Evolutionary conservation across 2,888 invertebrate species (phyloP), one percentile per base, ranked within the genome.

Genomic region (Abrostola tripartita): DNA sequence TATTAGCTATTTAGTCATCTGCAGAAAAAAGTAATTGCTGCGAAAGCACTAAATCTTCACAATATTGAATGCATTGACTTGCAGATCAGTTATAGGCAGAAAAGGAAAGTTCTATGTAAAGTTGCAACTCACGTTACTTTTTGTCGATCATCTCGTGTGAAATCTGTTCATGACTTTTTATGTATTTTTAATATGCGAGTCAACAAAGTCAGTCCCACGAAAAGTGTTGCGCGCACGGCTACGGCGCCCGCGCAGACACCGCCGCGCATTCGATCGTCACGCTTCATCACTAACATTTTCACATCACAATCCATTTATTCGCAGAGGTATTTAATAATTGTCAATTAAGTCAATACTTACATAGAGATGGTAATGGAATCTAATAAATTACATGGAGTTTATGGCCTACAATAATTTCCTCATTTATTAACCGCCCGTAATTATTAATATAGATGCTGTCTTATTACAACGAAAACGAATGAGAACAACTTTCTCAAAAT

Each of bases 61-160:
- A 59, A 67, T 61, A 52, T 54, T 55, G 63, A 65, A 68, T 68
- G 51, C 73, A 82, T 84, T 78, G 79, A 85, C 84, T 83, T 79
- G 81, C 77, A 81, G 84, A 90, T 87, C 81, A 84, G 76, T 68
- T 67, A 78, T 74, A 78, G 79, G 74, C 74, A 87, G 91, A 92
- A 92, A 92, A 85, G 76, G 92, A 92, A 93, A 93, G 92, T 92
- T 85, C 74, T 79, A 76, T 76, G 82, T 82, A 84, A 86, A 88
- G 77, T 85, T 83, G 79, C 87, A 71, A 87, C 76, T 90, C 89
- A 89, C 78, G 85, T 73, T 78, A 75, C 73, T 90, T 91, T 91
- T 91, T 90, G 87, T 88, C 74, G 82, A 90, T 88, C 88, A 89
- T 88, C 85, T 87, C 84, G 86, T 88, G 91, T 88, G 91, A 92